These are phyloP conservation scores for Brenthis daphne DNA, from an alignment of 2,888 invertebrate species.

Conservation along the genomic window DNA sequence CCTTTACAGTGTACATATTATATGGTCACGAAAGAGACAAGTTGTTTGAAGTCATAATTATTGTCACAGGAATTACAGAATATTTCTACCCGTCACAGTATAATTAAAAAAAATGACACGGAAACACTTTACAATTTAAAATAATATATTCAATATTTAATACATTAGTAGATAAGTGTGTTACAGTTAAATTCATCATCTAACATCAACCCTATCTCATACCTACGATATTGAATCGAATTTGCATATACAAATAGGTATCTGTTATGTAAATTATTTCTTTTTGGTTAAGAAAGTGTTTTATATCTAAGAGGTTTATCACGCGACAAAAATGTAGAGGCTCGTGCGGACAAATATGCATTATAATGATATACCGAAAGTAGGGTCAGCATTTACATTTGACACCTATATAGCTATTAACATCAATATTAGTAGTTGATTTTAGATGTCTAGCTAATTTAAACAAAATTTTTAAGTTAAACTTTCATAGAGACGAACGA, in stretches of 20 bases:
- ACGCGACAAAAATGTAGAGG: constrained; percentile 33
- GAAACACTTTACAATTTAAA: too few species aligned
- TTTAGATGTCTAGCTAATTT: background rate
- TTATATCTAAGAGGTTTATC: constrained; percentile 16
- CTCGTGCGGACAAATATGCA: constrained; percentile 47
- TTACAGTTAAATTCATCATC: constrained; percentile 1
- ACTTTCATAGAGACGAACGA: too few species aligned
- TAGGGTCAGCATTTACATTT: constrained; percentile 46
- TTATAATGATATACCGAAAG: constrained; percentile 42
- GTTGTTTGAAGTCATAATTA: too few species aligned
- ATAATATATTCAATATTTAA: background rate
- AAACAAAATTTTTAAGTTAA: too few species aligned
- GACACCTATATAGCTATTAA: constrained; percentile 32
- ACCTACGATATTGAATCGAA: constrained; percentile 16
- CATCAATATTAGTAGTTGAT: constrained; percentile 15
- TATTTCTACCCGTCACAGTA: too few species aligned
- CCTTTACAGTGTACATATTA: too few species aligned
- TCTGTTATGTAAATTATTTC: constrained; percentile 28
- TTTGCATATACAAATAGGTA: constrained; percentile 21
- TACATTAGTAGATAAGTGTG: background rate
- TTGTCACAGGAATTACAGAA: too few species aligned
- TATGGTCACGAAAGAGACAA: too few species aligned
- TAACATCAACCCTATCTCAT: background rate
- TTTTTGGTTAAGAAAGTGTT: constrained; percentile 22
- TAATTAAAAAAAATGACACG: too few species aligned